Conservation (phyloP, 2,113 vertebrate genomes). For the Hipposideros armiger region DNA sequence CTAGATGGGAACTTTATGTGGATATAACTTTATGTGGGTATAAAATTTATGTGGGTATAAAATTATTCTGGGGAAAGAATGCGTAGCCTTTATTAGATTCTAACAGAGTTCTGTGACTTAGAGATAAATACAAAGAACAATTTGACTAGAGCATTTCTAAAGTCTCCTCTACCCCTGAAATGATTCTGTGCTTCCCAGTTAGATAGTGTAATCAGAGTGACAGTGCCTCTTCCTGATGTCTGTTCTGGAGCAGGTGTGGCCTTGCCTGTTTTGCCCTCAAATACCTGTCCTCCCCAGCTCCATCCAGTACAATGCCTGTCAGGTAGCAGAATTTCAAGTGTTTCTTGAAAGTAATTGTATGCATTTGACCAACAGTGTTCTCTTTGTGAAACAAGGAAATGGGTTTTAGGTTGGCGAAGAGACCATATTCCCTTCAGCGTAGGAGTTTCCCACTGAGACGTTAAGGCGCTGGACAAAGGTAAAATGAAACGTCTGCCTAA, state of each 20-base stretch:
- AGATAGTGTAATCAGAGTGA: background rate
- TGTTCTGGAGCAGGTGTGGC: background rate
- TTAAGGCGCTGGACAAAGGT: background rate
- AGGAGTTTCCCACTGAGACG: background rate
- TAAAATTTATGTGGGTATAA: background rate
- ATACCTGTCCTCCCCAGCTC: background rate
- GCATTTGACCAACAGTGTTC: background rate
- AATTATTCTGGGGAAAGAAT: constrained; percentile 25
- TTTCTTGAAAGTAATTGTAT: constrained; percentile 10
- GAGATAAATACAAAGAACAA: constrained; percentile 41
- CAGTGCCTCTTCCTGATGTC: background rate
- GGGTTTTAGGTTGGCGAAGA: constrained; percentile 34
- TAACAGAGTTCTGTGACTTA: constrained; percentile 11
- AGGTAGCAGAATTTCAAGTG: constrained; percentile 4
- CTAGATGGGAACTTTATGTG: background rate
- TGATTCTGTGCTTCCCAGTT: background rate
- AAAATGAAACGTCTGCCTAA: constrained; percentile 32
- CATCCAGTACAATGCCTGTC: background rate
- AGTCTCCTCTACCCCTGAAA: background rate
- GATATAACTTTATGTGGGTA: background rate
- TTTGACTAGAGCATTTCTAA: background rate
- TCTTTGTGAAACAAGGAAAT: background rate
- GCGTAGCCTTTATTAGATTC: background rate
- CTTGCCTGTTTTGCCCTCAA: background rate
- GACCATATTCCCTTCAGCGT: background rate